Evolutionary conservation across 2,113 vertebrate species (phyloP).

Genomic region (Centropus unirufus): DNA sequence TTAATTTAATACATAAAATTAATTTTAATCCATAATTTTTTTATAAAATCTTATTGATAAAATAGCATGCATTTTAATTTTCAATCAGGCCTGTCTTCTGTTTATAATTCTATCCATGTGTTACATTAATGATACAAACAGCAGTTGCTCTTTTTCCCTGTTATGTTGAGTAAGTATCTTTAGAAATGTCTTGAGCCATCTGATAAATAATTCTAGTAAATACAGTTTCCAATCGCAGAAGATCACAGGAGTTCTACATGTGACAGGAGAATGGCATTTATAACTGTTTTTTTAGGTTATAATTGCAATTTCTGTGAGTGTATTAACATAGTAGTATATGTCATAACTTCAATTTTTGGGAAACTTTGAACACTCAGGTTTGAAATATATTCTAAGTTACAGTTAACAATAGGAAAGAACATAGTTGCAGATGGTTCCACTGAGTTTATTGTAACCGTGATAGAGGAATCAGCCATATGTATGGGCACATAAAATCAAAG

Average conservation of each 20-base stretch:
- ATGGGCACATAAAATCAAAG: background rate
- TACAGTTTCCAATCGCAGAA: background rate
- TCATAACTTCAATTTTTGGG: background rate
- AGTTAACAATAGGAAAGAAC: background rate
- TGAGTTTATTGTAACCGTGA: background rate
- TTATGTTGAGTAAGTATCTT: background rate
- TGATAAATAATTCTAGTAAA: background rate
- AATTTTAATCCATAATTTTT: background rate
- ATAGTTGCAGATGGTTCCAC: background rate
- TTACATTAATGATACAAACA: background rate
- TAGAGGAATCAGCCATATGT: background rate
- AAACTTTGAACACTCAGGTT: background rate
- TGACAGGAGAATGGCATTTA: background rate
- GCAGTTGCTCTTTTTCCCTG: background rate
- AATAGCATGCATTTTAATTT: background rate
- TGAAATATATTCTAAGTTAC: background rate
- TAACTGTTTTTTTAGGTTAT: background rate
- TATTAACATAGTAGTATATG: background rate
- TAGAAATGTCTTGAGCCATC: background rate
- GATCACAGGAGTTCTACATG: background rate
- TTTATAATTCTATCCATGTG: background rate
- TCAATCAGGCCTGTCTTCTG: background rate
- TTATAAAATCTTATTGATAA: background rate
- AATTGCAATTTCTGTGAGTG: background rate
- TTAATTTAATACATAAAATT: too few relatives aligned